phyloP scores from a whole-genome alignment of 2,113 vertebrate genomes.

The Rallus limicola region DNA sequence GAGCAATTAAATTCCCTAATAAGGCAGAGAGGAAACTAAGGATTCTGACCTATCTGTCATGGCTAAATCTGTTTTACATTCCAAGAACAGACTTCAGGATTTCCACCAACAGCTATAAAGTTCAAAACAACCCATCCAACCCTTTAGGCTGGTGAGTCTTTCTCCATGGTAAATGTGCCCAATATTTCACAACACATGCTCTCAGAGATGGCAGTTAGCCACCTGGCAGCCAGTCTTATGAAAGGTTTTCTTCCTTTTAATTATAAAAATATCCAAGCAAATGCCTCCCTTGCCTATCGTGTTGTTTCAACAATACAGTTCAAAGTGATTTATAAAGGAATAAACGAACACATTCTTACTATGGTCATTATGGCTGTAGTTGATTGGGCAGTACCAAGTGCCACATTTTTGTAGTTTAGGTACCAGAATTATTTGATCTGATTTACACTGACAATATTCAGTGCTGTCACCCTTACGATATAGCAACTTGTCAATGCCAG shows the following conservation, averaged over 20 bases:
- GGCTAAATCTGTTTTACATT: not conserved
- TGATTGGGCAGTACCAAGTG: not conserved
- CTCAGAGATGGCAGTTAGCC: conserved; percentile 16
- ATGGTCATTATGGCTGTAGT: not conserved
- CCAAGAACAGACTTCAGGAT: not conserved
- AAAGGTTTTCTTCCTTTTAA: conserved; percentile 29
- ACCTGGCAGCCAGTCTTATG: conserved; percentile 15
- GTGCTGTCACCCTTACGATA: not conserved
- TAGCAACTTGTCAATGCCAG: not conserved
- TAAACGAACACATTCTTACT: not conserved
- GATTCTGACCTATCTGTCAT: not conserved
- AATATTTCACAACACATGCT: not conserved
- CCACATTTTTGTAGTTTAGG: not conserved
- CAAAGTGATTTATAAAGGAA: not conserved
- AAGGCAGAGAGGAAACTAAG: not conserved
- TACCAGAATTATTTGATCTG: not conserved
- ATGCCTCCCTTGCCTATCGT: not conserved
- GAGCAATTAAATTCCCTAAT: not conserved
- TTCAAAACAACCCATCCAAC: not conserved
- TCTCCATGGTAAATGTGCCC: not conserved
- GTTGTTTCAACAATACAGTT: not conserved
- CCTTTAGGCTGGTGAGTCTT: not conserved
- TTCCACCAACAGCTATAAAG: not conserved
- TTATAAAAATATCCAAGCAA: conserved; percentile 35
- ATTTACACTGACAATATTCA: conserved; percentile 5